Base-by-base conservation (phyloP, 2,888 invertebrate genomes). In the Lissocephala sabroskyi region DNA sequence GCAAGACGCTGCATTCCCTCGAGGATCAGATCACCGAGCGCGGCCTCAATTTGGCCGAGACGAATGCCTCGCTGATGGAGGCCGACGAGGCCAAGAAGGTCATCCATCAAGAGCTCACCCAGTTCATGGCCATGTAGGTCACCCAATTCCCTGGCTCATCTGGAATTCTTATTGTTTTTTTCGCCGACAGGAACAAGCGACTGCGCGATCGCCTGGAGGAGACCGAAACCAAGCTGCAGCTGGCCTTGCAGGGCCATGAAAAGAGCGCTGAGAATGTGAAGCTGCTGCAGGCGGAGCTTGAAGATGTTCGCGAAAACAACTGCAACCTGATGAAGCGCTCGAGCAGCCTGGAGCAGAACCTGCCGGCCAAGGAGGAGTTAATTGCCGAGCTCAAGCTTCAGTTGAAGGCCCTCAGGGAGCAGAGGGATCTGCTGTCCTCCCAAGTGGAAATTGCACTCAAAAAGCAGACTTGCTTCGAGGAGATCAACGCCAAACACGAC, bases 181-280 rank as follows among this genome's bases (percentile, higher is more conserved):
- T 17, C 13, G 1, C 11, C 2, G 30, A 3, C n/a, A 47, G 54
- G 5, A 52, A 54, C 9, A 1, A 6, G 1, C 7, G 11, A 1
- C 6, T 57, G 14, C 13, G 44, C 0, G 28, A 36, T 7, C 42
- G 49, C 0, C 5, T 54, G 2, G 28, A 45, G 9, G 52, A 58
- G 3, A 41, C 35, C 4, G 40, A 52, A 0, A 10, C 10, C 0
- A 33, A 14, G 0, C 6, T 40, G 0, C 30, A 45, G 4, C 9
- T 6, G 3, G 45, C 45, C 2, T 16, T 18, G 14, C 0, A 7
- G 23, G 1, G 16, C 13, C 1, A 14, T 41, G 5, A 16, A 1
- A 35, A 35, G 1, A 26, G 42, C 14, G 16, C 7, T 3, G 18
- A 6, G 3, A 6, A 13, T 6, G 42, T 40, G 9, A 4, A 6